phyloP scores from a whole-genome alignment of 2,113 vertebrate species.

The Rhineura floridana region DNA sequence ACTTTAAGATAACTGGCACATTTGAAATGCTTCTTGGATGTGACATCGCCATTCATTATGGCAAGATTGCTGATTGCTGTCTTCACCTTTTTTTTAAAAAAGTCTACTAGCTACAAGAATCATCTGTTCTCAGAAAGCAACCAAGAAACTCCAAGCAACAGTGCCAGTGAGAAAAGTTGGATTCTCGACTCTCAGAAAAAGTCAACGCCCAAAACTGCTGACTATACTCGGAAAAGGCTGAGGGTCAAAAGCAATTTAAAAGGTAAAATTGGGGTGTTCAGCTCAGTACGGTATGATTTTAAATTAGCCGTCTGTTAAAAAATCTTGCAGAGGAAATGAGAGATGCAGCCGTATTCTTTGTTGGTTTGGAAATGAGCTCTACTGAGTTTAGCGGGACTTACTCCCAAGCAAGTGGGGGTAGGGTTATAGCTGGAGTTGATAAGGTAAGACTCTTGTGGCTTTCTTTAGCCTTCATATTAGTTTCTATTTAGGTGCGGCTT shows the following conservation, averaged over 20 bases:
- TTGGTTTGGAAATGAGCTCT: background rate
- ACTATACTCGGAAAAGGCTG: slow-evolving; percentile 65
- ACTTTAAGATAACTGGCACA: background rate
- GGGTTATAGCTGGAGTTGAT: background rate
- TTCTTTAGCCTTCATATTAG: no score
- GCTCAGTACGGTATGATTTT: accelerated
- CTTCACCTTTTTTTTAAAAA: background rate
- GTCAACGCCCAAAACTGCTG: background rate
- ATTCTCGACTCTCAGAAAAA: slow-evolving; percentile 43
- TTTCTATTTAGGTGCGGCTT: no score
- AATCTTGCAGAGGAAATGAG: background rate
- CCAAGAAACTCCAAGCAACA: slow-evolving; percentile 55
- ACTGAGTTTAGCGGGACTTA: background rate
- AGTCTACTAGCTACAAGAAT: slow-evolving; percentile 55
- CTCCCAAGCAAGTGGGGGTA: background rate
- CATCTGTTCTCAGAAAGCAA: slow-evolving; percentile 75
- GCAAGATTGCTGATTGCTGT: background rate
- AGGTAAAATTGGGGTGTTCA: slow-evolving; percentile 56
- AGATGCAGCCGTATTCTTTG: background rate
- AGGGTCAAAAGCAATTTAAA: slow-evolving; percentile 64
- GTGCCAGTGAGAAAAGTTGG: slow-evolving; percentile 71
- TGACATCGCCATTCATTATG: background rate
- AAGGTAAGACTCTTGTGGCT: no score
- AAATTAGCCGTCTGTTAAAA: background rate
- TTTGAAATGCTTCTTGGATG: background rate